phyloP scores from a whole-genome alignment of 2,797 vertebrate genomes.

The Parauchenoglanis ngamensis region DNA sequence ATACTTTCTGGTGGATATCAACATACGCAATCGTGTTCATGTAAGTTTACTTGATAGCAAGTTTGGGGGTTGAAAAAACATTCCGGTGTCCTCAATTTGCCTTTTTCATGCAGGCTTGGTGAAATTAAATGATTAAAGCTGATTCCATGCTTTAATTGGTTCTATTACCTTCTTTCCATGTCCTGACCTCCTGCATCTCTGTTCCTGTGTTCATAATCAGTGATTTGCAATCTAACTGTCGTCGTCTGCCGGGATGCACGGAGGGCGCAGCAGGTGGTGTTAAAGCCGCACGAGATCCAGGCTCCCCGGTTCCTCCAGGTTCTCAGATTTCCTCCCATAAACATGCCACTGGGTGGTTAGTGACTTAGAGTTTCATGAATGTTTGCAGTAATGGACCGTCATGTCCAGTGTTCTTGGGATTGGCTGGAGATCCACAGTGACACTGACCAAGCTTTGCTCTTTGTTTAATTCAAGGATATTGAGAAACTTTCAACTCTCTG shows the following conservation, averaged over 20 bases:
- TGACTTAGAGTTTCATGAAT: background rate
- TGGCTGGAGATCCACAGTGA: background rate
- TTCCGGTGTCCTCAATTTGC: background rate
- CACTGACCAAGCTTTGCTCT: background rate
- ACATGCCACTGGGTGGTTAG: background rate
- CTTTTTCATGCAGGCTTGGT: background rate
- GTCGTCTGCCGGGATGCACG: background rate
- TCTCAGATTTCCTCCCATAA: background rate
- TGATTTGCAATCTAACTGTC: constrained; percentile 4
- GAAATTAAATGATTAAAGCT: background rate
- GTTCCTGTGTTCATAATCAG: constrained; percentile 7
- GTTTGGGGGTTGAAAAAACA: background rate
- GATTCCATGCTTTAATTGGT: constrained; percentile 3
- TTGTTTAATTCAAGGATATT: background rate
- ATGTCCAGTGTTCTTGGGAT: background rate
- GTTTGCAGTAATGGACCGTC: background rate
- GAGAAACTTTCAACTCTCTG: no score
- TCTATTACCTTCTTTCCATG: constrained; percentile 5
- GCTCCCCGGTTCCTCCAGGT: background rate
- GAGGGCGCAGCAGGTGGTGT: background rate
- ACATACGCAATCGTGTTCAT: background rate
- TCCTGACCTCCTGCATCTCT: background rate
- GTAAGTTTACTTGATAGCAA: background rate
- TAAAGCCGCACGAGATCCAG: background rate
- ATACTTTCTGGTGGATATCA: background rate